Evolutionary conservation across 2,113 vertebrate species (phyloP).

Genomic region (Megalops atlanticus): DNA sequence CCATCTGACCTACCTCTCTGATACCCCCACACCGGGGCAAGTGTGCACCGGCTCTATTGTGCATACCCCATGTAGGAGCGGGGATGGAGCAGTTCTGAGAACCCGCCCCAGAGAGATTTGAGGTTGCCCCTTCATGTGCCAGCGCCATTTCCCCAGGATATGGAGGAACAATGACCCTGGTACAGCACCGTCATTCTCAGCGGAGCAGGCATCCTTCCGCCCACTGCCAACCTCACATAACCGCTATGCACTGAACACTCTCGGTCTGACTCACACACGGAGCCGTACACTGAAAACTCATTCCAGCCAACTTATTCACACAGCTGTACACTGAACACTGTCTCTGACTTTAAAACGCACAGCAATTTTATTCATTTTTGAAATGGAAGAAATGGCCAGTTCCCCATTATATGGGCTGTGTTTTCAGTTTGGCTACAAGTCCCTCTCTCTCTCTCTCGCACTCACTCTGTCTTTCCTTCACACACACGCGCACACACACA

Average conservation of each 20-base stretch:
- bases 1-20: conserved; percentile 45
- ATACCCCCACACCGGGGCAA: conserved; percentile 1
- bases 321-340: neutral
- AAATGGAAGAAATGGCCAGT: conserved; percentile 7
- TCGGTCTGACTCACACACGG: neutral
- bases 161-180: neutral
- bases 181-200: neutral
- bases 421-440: neutral
- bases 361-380: neutral
- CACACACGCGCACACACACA: too few species aligned
- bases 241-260: neutral
- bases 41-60: neutral
- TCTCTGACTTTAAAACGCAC: neutral
- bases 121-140: neutral
- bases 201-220: neutral
- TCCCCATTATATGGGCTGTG: neutral
- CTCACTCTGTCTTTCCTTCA: too few species aligned
- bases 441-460: too few species aligned
- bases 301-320: too few species aligned
- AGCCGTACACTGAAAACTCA: neutral
- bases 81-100: neutral
- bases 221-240: neutral
- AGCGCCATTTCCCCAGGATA: neutral
- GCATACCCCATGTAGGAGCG: neutral
- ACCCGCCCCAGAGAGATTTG: neutral